Base-by-base conservation (phyloP, 2,113 vertebrate genomes). In the Eretmochelys imbricata region DNA sequence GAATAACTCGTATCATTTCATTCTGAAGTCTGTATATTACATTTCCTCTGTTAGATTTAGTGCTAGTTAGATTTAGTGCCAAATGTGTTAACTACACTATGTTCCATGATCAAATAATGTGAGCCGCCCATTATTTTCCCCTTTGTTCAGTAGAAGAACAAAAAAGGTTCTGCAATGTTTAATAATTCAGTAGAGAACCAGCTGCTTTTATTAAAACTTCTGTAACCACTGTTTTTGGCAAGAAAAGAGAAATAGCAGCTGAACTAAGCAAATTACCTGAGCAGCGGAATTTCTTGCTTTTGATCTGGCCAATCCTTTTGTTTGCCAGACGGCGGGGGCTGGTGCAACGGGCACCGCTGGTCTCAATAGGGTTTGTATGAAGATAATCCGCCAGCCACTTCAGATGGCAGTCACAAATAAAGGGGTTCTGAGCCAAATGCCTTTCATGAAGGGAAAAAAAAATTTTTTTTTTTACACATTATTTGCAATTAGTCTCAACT, bases 221-320 rank as follows among this genome's bases (percentile, higher is more conserved):
- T 49, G 35, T 51, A 93, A 96, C 86, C 89, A 89, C 87, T 86
- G 29, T 14, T 80, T 93, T 94, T 84, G 72, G 80, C 93, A 95
- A 89, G 92, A 82, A 94, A 93, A 85, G 65, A 85, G 96, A 98
- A 96, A 95, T 1, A 96, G 89, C 82, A 94, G 79, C 89, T 57
- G 87, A 96, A 95, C 35, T 57, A 87, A 97, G 95, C 96, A 82
- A 98, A 98, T 98, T 99, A 99, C 99, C 99, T 99, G 99, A 99
- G 98, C 99, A 99, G 97, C 99, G 99, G 98, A 99, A 99, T 98
- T 99, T 99, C 98, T 99, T 99, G 99, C 99, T 99, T 98, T 99
- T 99, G 98, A 99, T 99, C 98, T 99, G 99, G 79, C 99, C 99
- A 1, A 99, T 99, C 90, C 99, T 99, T 98, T 99, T 99, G 98